Base-by-base conservation (phyloP, 2,113 vertebrate species). In the Nannobrachium achirus region DNA sequence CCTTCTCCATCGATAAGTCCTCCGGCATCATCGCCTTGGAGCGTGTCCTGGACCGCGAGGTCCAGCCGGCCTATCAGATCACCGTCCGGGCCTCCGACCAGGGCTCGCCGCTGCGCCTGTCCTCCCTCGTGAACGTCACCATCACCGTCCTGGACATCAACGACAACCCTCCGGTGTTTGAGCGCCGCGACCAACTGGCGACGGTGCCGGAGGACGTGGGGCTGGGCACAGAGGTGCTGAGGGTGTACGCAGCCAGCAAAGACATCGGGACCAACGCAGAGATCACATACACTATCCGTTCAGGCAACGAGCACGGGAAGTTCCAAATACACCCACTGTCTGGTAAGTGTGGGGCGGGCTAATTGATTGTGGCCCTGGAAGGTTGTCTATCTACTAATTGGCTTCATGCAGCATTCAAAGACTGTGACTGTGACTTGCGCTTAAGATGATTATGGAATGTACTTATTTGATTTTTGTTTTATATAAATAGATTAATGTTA, bases 251-350 rank as follows among this genome's bases (percentile, higher is more conserved):
- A 0, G 94, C 96, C 64, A 99, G 97, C 89, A 96, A 98, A 83
- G 98, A 99, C 80, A 97, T 98, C 0, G 98, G 97, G 56, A 97
- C 95, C 42, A 98, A 98, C 20, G 97, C 97, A 6, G 98, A 99
- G 81, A 99, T 99, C 59, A 93, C 93, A 0, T 99, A 98, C 84
- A 89, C 94, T 74, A 96, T 99, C 88, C 90, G 96, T 39, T 96
- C 96, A 0, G 98, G 97, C 10, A 99, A 99, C 8, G 94, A 98
- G 66, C 95, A 96, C 20, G 94, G 95, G 5, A 96, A 94, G 84
- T 99, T 99, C 89, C 90, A 85, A 71, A 96, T 99, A 69, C 91
- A 98, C 80, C 86, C 94, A 0, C 89, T 93, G 73, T 95, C 95
- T 69, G 98, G 98, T 99, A 63, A 91, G 85, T 2, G 42, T 7